A percentile compares a stretch with the other conserved stretches of the same genome.
phyloP scores from a whole-genome alignment of 2,888 invertebrate species.

The Autographa pulchrina region DNA sequence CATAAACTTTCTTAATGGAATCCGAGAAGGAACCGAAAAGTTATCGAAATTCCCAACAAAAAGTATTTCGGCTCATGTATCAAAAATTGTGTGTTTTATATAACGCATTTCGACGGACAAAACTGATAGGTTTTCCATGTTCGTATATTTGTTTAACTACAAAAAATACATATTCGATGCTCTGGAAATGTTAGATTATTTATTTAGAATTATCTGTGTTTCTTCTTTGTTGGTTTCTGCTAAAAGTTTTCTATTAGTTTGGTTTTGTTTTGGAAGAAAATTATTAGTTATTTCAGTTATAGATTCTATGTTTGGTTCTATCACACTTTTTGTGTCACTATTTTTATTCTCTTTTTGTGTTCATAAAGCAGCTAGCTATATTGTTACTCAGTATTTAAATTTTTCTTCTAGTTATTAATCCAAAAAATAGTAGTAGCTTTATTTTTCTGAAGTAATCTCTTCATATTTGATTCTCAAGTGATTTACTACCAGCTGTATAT shows the following conservation, averaged over 20 bases:
- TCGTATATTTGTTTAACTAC: conserved; percentile 22
- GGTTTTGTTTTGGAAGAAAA: conserved; percentile 10
- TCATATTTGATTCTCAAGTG: too few relatives aligned
- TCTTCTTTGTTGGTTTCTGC: background rate
- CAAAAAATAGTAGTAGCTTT: too few relatives aligned
- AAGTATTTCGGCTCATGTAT: conserved; percentile 39
- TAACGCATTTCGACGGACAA: conserved; percentile 24
- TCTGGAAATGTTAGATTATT: conserved; percentile 21
- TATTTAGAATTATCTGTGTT: conserved; percentile 7
- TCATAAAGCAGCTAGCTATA: too few relatives aligned
- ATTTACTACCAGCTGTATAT: conserved; percentile 2
- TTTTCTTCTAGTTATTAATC: too few relatives aligned
- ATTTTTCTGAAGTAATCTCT: too few relatives aligned
- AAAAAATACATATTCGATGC: conserved; percentile 22
- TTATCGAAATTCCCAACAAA: conserved; percentile 51
- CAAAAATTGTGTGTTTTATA: conserved; percentile 44
- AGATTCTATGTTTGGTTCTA: background rate
- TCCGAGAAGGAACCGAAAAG: conserved; percentile 57
- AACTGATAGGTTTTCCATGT: conserved; percentile 60
- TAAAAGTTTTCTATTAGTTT: background rate
- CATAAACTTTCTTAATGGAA: conserved; percentile 61
- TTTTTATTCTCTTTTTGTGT: too few relatives aligned
- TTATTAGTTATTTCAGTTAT: background rate
- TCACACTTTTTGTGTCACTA: background rate
- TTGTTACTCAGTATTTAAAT: too few relatives aligned